Conservation (phyloP, 2,113 vertebrate species). For the Henicopernis longicauda region DNA sequence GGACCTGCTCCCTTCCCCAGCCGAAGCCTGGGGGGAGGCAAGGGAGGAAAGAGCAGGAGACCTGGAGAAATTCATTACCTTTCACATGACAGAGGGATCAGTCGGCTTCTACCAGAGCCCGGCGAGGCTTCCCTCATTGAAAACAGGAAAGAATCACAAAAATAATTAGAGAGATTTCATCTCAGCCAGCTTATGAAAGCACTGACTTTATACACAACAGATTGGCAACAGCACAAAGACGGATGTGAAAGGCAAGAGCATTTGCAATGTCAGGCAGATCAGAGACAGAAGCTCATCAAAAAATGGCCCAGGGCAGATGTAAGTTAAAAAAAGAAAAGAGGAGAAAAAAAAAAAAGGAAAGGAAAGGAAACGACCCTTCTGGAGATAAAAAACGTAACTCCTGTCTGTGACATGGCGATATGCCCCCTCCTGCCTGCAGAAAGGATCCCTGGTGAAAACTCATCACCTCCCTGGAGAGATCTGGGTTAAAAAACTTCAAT, state of each 20-base stretch:
- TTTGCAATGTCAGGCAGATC: slow-evolving; percentile 58
- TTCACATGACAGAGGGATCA: slow-evolving; percentile 34
- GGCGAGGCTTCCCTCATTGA: slow-evolving; percentile 35
- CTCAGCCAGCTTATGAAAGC: slow-evolving; percentile 54
- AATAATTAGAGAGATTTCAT: slow-evolving; percentile 65
- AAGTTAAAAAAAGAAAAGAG: slow-evolving; percentile 23
- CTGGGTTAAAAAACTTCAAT: slow-evolving; percentile 2
- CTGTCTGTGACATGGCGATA: not conserved
- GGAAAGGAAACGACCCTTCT: slow-evolving; percentile 32
- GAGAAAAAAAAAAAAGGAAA: not conserved
- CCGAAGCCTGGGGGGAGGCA: not conserved
- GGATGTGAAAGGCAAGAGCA: slow-evolving; percentile 56
- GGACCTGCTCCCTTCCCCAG: slow-evolving; percentile 23
- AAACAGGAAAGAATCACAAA: slow-evolving; percentile 60
- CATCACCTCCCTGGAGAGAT: slow-evolving; percentile 6
- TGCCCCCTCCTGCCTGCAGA: not conserved
- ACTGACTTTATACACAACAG: slow-evolving; percentile 52
- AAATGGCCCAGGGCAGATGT: slow-evolving; percentile 50
- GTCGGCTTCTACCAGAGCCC: slow-evolving; percentile 18
- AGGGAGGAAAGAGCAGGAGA: not conserved
- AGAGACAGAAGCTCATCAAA: slow-evolving; percentile 63
- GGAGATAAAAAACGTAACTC: not conserved
- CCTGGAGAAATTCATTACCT: slow-evolving; percentile 45
- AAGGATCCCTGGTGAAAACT: not conserved
- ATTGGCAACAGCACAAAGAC: slow-evolving; percentile 58